These are phyloP conservation scores for Leptinotarsa juncta DNA, from an alignment of 2,888 invertebrate genomes.

Conservation along the genomic window DNA sequence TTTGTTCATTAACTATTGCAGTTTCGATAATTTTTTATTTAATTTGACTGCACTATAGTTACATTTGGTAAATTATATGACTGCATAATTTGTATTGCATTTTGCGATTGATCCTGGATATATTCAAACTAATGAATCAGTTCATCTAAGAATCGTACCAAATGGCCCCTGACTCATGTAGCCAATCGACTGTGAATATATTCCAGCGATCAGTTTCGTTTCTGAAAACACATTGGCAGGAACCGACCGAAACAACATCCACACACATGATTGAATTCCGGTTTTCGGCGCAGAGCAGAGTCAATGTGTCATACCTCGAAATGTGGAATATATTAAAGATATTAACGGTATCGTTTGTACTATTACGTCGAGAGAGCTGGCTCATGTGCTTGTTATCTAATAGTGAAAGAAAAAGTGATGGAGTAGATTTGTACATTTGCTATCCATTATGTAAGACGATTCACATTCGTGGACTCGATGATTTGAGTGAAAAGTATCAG, in stretches of 20 bases:
- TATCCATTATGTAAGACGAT: constrained; percentile 22
- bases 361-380: constrained; percentile 36
- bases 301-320: background rate
- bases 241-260: background rate
- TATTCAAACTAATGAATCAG: background rate
- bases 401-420: constrained; percentile 44
- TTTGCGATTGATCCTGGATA: background rate
- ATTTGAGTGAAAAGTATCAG: too few relatives aligned
- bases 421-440: constrained; percentile 25
- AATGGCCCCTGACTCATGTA: background rate
- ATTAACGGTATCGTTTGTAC: constrained; percentile 50
- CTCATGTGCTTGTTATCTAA: constrained; percentile 38
- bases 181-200: background rate
- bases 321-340: constrained; percentile 57
- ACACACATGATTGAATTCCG: constrained; percentile 2
- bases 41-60: too few relatives aligned
- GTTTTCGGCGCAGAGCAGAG: background rate
- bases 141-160: background rate
- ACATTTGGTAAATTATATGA: too few relatives aligned
- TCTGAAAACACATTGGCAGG: background rate
- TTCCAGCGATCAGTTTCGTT: background rate
- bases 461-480: background rate
- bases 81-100: background rate
- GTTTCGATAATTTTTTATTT: too few relatives aligned
- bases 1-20: too few relatives aligned